Percentiles rank a stretch among this genome's conserved stretches.
Conservation (phyloP, 2,113 vertebrate species). For the Tachuris rubrigastra region DNA sequence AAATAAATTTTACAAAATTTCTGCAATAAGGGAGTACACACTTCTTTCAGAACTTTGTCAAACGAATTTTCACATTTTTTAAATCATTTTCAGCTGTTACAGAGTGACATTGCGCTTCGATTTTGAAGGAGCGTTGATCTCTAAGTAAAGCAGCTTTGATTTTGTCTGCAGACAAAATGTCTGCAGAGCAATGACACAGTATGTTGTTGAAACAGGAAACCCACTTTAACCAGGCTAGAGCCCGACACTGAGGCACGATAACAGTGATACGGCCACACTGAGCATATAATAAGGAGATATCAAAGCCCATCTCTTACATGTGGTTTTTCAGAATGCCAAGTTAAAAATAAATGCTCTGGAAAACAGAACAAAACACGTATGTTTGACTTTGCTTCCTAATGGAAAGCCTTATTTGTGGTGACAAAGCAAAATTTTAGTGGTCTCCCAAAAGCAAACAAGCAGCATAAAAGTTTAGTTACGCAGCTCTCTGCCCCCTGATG, state of each 20-base stretch:
- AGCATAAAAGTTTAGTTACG: neutral
- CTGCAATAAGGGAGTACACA: neutral
- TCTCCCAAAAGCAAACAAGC: neutral
- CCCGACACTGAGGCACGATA: neutral
- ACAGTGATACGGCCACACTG: neutral
- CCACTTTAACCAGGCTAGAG: neutral
- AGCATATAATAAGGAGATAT: neutral
- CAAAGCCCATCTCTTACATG: neutral
- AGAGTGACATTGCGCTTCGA: neutral
- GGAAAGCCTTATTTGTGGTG: neutral
- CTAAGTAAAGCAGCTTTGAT: neutral
- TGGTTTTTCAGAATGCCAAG: neutral
- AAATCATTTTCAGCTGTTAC: neutral
- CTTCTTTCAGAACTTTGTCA: neutral
- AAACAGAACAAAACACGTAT: neutral
- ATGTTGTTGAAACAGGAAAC: neutral
- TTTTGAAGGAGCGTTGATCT: neutral
- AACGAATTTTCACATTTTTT: neutral
- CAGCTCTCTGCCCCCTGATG: neutral
- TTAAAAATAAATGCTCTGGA: neutral
- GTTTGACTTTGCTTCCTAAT: neutral
- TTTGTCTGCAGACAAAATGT: neutral
- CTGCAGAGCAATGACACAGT: neutral
- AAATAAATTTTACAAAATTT: neutral
- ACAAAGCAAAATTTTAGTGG: neutral